Base-by-base conservation (phyloP, 2,888 invertebrate species). In the Trichopoda pennipes region DNA sequence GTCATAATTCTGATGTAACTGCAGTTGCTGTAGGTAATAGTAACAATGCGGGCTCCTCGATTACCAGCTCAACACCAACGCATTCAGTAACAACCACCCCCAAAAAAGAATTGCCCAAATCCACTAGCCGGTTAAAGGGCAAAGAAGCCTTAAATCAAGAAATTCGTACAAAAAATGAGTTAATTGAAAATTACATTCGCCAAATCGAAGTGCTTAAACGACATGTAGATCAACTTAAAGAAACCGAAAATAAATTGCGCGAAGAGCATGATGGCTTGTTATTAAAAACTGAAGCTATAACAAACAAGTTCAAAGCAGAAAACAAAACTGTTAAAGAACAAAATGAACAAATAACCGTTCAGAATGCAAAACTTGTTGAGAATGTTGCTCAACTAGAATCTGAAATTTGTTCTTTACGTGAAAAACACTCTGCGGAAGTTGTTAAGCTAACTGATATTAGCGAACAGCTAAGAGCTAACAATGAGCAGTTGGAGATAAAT, bases 81-180 rank as follows among this genome's bases (percentile, higher is more conserved):
- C 86, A 89, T 74, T 89, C 90, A 72, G 87, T 88, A 0, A 84
- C 87, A 55, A 88, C 88, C 10, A 91, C 91, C 19, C 91, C 91
- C 3, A 87, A 89, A 38, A 91, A 91, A 83, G 90, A 90, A 81
- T 72, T 84, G 8, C 77, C 89, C 64, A 90, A 90, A 70, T 92
- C 93, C 69, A 91, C 89, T 14, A 87, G 86, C 32, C 88, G 89
- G 3, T 85, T 93, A n/a, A 91, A 92, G 84, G 92, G 92, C 77
- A 93, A 93, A 88, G 91, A 91, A 84, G 91, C 91, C 0, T 86
- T 91, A 51, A 88, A 91, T 74, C 92, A 92, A 21, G 93, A 93
- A 88, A 92, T 93, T 80, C 91, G 92, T 81, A 92, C 92, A 83
- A 93, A 93, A 89, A 92, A 92, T 83, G 90, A 91, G 69, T 90